Conservation (phyloP, 2,797 vertebrate species). For the Petrocephalus sullivani region DNA sequence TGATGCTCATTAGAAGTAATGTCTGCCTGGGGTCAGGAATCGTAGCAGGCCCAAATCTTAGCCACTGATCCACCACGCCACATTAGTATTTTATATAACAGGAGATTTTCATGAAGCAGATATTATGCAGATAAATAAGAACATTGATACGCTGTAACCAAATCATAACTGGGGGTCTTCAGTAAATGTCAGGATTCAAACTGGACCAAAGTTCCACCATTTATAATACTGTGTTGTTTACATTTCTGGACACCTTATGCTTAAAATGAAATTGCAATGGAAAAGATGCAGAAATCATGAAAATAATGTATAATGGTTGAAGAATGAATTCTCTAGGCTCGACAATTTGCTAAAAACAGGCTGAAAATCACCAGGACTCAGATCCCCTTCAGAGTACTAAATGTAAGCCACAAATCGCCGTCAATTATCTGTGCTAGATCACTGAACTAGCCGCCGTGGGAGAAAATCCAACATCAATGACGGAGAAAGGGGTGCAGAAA, state of each 20-base stretch:
- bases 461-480: background rate
- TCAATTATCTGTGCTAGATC: slow-evolving; percentile 2
- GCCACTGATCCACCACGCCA: background rate
- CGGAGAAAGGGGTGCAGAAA: background rate
- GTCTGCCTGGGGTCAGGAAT: background rate
- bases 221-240: background rate
- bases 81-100: background rate
- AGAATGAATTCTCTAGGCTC: background rate
- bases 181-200: background rate
- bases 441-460: background rate
- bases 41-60: background rate
- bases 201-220: background rate
- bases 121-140: background rate
- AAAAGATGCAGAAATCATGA: background rate
- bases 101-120: background rate
- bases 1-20: background rate
- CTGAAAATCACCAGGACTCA: background rate
- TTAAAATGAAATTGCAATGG: background rate
- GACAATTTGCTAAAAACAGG: background rate
- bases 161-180: background rate
- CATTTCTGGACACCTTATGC: background rate
- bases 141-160: background rate
- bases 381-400: background rate
- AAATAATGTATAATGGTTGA: background rate
- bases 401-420: background rate